Evolutionary conservation across 1,140 invertebrate genomes (phyloP).

Genomic region (Drosophila orosa): DNA sequence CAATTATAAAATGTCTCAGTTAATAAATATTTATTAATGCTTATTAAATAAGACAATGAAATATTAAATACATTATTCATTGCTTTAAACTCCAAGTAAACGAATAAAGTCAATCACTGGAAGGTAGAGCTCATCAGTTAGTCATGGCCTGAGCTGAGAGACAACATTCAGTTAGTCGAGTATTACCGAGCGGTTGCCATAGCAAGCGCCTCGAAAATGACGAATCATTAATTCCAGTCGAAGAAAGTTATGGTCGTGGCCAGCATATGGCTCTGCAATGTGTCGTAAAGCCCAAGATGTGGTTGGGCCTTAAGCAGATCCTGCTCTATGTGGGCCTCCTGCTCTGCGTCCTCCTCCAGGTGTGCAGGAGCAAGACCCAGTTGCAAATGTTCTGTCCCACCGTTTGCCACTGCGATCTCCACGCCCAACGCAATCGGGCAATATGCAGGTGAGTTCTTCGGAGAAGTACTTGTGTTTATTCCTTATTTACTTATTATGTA

Average conservation of each 20-base stretch:
- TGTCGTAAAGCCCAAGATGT: constrained; percentile 68
- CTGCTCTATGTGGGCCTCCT: constrained; percentile 72
- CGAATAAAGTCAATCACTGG: not conserved
- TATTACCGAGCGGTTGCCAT: constrained; percentile 16
- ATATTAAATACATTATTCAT: no score
- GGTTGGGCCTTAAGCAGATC: constrained; percentile 73
- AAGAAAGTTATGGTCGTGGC: constrained; percentile 5
- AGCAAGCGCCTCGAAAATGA: constrained; percentile 18
- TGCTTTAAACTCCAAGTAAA: not conserved
- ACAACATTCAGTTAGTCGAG: constrained; percentile 22
- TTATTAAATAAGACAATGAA: not conserved
- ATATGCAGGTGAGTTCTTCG: constrained; percentile 71
- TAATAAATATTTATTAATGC: no score
- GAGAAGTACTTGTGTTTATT: no score
- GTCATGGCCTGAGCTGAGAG: constrained; percentile 23
- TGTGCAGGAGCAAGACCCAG: constrained; percentile 70
- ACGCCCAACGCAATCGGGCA: constrained; percentile 70
- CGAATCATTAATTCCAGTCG: constrained; percentile 31
- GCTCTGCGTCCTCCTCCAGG: constrained; percentile 67
- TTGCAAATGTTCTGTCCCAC: constrained; percentile 66
- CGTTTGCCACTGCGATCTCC: constrained; percentile 73
- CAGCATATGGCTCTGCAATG: constrained; percentile 70
- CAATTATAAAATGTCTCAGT: no score
- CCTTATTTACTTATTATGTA: constrained; percentile 15
- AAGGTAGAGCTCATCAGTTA: constrained; percentile 33